Conservation (phyloP, 2,888 invertebrate genomes). For the Tachina fera region DNA sequence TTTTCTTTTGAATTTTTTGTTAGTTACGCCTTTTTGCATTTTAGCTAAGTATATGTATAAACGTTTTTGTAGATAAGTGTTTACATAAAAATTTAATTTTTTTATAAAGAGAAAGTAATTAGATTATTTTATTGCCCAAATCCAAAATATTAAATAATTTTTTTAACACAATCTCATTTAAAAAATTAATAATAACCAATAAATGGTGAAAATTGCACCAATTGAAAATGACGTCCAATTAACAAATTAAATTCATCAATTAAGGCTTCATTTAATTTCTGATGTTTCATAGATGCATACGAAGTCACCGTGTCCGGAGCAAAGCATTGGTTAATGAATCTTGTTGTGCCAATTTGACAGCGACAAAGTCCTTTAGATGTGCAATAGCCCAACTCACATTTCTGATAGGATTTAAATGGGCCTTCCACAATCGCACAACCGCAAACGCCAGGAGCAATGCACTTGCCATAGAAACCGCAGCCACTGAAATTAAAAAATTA, state of each 20-base stretch:
- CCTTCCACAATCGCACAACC: slow-evolving; percentile 79
- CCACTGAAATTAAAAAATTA: slow-evolving; percentile 70
- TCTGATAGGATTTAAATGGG: slow-evolving; percentile 72
- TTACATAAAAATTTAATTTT: neutral
- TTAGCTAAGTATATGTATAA: too few species aligned
- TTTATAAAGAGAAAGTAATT: too few species aligned
- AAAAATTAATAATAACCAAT: slow-evolving; percentile 39
- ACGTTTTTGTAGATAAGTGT: neutral
- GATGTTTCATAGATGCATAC: slow-evolving; percentile 77
- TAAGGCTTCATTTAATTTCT: slow-evolving; percentile 76
- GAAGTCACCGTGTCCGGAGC: slow-evolving; percentile 80
- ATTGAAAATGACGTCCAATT: slow-evolving; percentile 77
- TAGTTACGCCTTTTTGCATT: too few species aligned
- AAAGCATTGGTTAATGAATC: slow-evolving; percentile 79
- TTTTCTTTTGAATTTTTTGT: too few species aligned
- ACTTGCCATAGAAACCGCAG: slow-evolving; percentile 80
- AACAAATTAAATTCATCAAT: slow-evolving; percentile 78
- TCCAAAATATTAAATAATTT: too few species aligned
- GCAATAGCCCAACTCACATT: slow-evolving; percentile 75
- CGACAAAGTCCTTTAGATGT: slow-evolving; percentile 78
- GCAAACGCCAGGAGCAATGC: slow-evolving; percentile 80
- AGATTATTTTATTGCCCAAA: too few species aligned
- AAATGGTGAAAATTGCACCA: slow-evolving; percentile 58
- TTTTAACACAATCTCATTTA: too few species aligned
- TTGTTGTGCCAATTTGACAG: slow-evolving; percentile 77